Evolutionary conservation across 2,113 vertebrate genomes (phyloP).

Genomic region (Coturnix japonica): DNA sequence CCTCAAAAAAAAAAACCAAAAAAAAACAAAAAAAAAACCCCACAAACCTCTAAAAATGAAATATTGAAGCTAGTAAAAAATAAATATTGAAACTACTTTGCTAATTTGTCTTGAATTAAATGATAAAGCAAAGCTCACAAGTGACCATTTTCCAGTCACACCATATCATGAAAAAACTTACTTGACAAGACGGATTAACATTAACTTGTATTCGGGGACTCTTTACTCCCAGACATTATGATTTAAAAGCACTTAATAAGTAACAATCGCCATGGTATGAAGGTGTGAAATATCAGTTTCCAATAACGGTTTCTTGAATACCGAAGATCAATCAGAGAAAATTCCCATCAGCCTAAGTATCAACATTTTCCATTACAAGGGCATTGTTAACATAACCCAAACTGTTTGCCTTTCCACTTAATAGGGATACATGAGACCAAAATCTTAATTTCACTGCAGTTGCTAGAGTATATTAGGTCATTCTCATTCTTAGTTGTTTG

Average conservation of each 20-base stretch:
- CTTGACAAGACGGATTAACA: conserved; percentile 2
- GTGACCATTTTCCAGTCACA: background rate
- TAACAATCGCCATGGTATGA: background rate
- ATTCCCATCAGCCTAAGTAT: background rate
- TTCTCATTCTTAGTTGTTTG: background rate
- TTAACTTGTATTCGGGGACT: background rate
- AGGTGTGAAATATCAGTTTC: conserved; percentile 38
- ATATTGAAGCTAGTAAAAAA: background rate
- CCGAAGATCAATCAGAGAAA: conserved; percentile 27
- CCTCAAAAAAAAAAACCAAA: background rate
- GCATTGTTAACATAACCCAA: background rate
- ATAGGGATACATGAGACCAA: background rate
- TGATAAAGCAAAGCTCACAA: background rate
- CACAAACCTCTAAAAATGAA: background rate
- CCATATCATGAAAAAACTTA: background rate
- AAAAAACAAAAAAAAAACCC: background rate
- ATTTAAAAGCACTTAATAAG: conserved; percentile 4
- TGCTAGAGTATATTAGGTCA: background rate
- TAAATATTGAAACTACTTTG: background rate
- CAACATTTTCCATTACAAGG: background rate
- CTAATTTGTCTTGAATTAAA: background rate
- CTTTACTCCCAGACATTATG: background rate
- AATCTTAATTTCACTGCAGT: background rate
- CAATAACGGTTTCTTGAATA: conserved; percentile 6
- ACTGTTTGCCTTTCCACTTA: conserved; percentile 28